A percentile compares a stretch with the other conserved stretches of the same genome.
These are phyloP conservation scores for Toxotes chatareus DNA, from an alignment of 2,113 vertebrate genomes.

Conservation along the genomic window DNA sequence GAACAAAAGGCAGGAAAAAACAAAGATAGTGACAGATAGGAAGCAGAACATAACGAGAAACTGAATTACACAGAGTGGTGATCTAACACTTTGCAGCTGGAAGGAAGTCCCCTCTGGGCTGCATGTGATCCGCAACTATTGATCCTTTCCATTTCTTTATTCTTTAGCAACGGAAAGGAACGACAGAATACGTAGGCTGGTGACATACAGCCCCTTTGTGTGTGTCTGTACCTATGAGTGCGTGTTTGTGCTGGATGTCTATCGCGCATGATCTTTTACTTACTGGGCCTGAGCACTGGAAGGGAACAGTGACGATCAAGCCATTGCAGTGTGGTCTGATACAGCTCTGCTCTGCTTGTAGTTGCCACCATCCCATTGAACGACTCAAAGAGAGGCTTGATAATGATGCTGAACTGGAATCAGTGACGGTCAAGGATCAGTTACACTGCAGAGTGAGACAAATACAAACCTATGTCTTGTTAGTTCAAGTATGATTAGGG, in stretches of 20 bases:
- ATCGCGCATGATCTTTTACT: slow-evolving; percentile 72
- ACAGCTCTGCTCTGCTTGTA: slow-evolving; percentile 89
- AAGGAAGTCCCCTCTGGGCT: not conserved
- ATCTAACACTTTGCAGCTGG: not conserved
- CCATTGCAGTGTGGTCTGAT: slow-evolving; percentile 90
- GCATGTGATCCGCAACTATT: not conserved
- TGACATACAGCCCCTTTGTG: not conserved
- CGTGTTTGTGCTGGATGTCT: not conserved
- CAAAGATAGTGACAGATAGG: slow-evolving; percentile 30
- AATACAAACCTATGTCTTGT: not conserved
- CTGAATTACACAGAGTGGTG: not conserved
- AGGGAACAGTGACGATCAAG: slow-evolving; percentile 93
- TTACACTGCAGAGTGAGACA: not conserved
- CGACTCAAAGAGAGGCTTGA: slow-evolving; percentile 96
- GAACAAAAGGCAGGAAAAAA: not conserved
- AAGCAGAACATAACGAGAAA: not conserved
- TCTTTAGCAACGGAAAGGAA: not conserved
- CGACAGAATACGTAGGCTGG: not conserved
- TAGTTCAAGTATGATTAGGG: not conserved
- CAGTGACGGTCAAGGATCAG: slow-evolving; percentile 82
- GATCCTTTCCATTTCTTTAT: not conserved
- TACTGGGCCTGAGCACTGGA: slow-evolving; percentile 93
- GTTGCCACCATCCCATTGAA: slow-evolving; percentile 94
- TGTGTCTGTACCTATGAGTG: not conserved
- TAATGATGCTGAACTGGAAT: slow-evolving; percentile 94